A percentile compares a stretch with the other conserved stretches of the same genome.
Conservation (phyloP, 2,797 vertebrate genomes). For the Sebastes steindachneri region DNA sequence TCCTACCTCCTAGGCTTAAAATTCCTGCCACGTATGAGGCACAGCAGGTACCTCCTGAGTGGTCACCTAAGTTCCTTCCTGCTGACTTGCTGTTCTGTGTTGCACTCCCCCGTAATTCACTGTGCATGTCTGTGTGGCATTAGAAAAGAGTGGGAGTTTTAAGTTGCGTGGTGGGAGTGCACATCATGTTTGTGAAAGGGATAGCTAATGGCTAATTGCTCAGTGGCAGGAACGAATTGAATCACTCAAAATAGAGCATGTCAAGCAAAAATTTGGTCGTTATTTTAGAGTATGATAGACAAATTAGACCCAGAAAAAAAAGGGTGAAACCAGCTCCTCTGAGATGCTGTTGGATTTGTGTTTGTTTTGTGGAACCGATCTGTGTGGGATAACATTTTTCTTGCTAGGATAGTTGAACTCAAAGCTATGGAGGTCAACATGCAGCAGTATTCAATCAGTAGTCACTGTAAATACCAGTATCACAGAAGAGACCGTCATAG, state of each 20-base stretch:
- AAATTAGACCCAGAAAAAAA: neutral
- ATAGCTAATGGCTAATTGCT: constrained; percentile 6
- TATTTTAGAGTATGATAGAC: neutral
- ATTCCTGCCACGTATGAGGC: constrained; percentile 70
- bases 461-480: neutral
- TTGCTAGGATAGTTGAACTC: neutral
- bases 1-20: constrained; percentile 64
- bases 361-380: neutral
- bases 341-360: neutral
- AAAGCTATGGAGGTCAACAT: neutral
- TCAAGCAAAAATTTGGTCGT: neutral
- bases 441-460: neutral
- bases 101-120: constrained; percentile 34
- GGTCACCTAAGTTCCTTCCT: constrained; percentile 65
- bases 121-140: constrained; percentile 24
- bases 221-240: neutral
- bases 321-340: neutral
- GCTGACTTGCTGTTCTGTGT: constrained; percentile 67
- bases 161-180: neutral
- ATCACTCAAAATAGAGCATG: constrained; percentile 1
- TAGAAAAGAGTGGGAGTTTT: constrained; percentile 28
- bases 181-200: neutral
- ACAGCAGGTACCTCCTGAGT: constrained; percentile 64
- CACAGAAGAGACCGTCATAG: neutral
- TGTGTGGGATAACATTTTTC: neutral